Evolutionary conservation across 2,797 vertebrate species (phyloP).

Genomic region (Ptychadena robeensis): DNA sequence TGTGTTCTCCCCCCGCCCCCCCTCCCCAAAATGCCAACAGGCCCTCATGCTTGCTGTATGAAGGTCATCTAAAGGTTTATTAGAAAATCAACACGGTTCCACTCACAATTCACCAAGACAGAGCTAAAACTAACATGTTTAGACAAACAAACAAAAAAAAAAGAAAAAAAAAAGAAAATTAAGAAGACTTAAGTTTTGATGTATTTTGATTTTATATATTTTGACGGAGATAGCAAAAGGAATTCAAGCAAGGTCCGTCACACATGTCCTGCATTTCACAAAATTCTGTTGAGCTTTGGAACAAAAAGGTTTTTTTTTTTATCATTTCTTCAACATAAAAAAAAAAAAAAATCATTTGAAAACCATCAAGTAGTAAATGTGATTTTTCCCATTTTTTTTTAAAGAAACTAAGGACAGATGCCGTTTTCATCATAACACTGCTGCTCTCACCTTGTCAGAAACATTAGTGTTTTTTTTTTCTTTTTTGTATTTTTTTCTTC

Average conservation of each 20-base stretch:
- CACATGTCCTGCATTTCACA: slow-evolving; percentile 84
- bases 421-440: slow-evolving; percentile 86
- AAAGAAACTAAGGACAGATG: slow-evolving; percentile 93
- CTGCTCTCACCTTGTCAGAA: slow-evolving; percentile 80
- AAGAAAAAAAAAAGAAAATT: slow-evolving; percentile 81
- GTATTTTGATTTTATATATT: slow-evolving; percentile 89
- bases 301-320: slow-evolving; percentile 80
- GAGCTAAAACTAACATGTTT: slow-evolving; percentile 86
- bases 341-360: slow-evolving; percentile 84
- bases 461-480: slow-evolving; percentile 85
- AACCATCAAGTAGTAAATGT: slow-evolving; percentile 93
- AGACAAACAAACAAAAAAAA: slow-evolving; percentile 82
- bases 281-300: slow-evolving; percentile 81
- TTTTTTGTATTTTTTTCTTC: slow-evolving; percentile 88
- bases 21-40: slow-evolving; percentile 83
- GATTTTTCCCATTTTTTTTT: slow-evolving; percentile 63
- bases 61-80: slow-evolving; percentile 79
- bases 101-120: slow-evolving; percentile 89
- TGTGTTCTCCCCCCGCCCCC: too few species aligned
- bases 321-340: slow-evolving; percentile 85
- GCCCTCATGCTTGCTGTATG: slow-evolving; percentile 81
- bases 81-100: slow-evolving; percentile 80
- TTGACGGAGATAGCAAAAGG: slow-evolving; percentile 91
- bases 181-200: slow-evolving; percentile 83
- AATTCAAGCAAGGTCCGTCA: slow-evolving; percentile 88